These are phyloP conservation scores for Conistra vaccinii DNA, from an alignment of 2,888 invertebrate genomes.

Conservation along the genomic window DNA sequence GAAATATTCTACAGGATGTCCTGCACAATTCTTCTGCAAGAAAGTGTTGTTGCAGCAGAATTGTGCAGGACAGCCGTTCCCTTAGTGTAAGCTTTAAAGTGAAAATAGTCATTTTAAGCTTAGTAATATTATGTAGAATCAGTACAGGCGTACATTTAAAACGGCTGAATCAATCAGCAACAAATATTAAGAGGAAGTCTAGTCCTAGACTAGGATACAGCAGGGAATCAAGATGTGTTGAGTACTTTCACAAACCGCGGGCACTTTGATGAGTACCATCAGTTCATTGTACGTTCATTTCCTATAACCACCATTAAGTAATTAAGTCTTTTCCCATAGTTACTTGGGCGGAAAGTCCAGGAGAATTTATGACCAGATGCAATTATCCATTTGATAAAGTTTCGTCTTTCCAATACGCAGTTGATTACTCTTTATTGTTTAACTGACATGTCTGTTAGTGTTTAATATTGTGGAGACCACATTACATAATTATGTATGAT, in stretches of 20 bases:
- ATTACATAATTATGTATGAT: neutral
- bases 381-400: slow-evolving; percentile 56
- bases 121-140: neutral
- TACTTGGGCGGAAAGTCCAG: slow-evolving; percentile 20
- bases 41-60: too few species aligned
- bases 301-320: slow-evolving; percentile 29
- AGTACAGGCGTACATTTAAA: neutral
- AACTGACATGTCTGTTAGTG: slow-evolving; percentile 2
- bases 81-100: neutral
- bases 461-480: neutral
- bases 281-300: slow-evolving; percentile 23
- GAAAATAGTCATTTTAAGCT: neutral
- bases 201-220: neutral
- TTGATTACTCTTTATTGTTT: slow-evolving; percentile 25
- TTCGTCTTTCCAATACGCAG: slow-evolving; percentile 14
- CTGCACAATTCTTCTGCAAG: too few species aligned
- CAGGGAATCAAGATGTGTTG: neutral
- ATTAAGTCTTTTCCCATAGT: slow-evolving; percentile 37
- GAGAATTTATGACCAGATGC: slow-evolving; percentile 34
- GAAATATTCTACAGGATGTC: too few species aligned
- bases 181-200: neutral
- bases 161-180: neutral
- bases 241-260: neutral
- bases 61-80: neutral
- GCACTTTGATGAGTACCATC: neutral